Evolutionary conservation across 2,797 vertebrate species (phyloP), one percentile per base, ranked within the genome.

Genomic region (Thamnophis elegans): DNA sequence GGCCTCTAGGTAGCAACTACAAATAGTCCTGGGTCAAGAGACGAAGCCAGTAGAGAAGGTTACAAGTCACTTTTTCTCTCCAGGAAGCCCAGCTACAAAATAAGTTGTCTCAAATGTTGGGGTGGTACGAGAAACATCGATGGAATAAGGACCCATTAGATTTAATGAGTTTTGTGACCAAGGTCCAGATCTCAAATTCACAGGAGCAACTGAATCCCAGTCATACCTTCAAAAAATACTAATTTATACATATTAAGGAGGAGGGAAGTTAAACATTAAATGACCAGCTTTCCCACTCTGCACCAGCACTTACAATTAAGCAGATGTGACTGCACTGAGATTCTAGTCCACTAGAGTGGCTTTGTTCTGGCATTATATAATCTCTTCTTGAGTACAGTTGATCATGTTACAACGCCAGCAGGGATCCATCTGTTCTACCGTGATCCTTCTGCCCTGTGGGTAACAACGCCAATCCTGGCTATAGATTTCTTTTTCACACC

Each of bases 351-450:
- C 25, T 55, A 62, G 56, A 82, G 59, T 47, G 58, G 22, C 51
- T 91, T 78, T 91, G 59, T 42, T 89, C 53, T 85, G 91, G 54
- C 68, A 68, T 87, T 87, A 54, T 87, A 90, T 68, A 54, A 89
- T 93, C 59, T 91, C 85, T 89, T 47, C 88, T 55, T 87, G 89
- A 68, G 20, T 87, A 86, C 36, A 92, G 82, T 59, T 73, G 62
- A 87, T 90, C 88, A 90, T 47, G 47, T 93, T 92, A 93, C 47
- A 91, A 54, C 6, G 87, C 55, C 82, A 90, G 82, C 36, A 92
- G 62, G 54, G 73, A 32, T 86, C 90, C 56, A 86, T 92, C 59
- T 92, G 85, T 47, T 93, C 90, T 60, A 89, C 58, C 53, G 54
- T 68, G 54, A 89, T 91, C 87, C 42, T 86, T 93, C 13, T 91